A percentile compares a stretch with the other conserved stretches of the same genome.
These are phyloP conservation scores for Trilocha varians DNA, from an alignment of 2,888 invertebrate species.

Conservation along the genomic window DNA sequence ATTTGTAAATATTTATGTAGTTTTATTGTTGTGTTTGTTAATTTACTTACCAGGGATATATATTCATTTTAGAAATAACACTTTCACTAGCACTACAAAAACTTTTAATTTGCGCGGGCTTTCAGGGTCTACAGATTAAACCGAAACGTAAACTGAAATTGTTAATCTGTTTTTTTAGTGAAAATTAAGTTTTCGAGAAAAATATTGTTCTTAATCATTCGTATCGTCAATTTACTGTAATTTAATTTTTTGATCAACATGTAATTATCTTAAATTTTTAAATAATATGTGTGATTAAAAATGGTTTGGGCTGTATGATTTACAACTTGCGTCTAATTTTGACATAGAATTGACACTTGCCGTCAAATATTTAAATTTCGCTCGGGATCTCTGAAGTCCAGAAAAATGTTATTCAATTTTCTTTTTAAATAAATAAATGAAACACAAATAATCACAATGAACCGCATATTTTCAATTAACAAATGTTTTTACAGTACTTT, in stretches of 20 bases:
- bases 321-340: no score
- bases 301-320: no score
- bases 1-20: conserved; percentile 20
- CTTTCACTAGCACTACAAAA: not conserved
- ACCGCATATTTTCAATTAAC: conserved; percentile 38
- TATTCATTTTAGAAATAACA: not conserved
- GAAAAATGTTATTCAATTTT: not conserved
- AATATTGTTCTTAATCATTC: no score
- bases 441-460: conserved; percentile 31
- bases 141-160: no score
- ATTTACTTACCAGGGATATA: not conserved
- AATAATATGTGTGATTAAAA: no score
- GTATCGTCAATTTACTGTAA: no score
- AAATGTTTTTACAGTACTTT: conserved; percentile 28
- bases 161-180: no score
- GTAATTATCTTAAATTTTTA: no score
- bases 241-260: no score
- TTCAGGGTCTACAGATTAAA: no score
- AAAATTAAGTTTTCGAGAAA: no score
- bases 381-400: not conserved
- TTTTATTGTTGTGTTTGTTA: conserved; percentile 16
- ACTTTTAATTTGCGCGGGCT: not conserved
- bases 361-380: not conserved
- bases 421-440: conserved; percentile 5
- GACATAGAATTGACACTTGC: not conserved